Base-by-base conservation (phyloP, 2,113 vertebrate species). In the Tyto alba region DNA sequence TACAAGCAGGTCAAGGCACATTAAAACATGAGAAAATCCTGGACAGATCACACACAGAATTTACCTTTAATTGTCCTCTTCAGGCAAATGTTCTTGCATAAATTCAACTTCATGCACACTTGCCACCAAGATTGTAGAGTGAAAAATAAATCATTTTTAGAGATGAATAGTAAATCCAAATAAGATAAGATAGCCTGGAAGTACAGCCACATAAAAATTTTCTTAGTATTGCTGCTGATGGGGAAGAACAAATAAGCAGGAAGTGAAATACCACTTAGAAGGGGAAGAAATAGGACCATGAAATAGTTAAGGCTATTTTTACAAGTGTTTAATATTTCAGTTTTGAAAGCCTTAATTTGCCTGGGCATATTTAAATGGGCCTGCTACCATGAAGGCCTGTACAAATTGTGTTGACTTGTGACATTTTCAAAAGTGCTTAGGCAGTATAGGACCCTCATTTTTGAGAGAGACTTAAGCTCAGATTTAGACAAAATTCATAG, bases 41-140 rank as follows among this genome's bases (percentile, higher is more conserved):
- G 3, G 38, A 20, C 13, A 91, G 41, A 86, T 88, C 68, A 84
- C 29, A 71, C 27, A 21, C 2, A 0, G 41, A 89, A 92, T 87
- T 89, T 91, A 38, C 48, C 45, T 95, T 79, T 95, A 91, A 78
- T 93, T 91, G 53, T 91, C 38, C 38, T 95, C 89, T 97, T 86
- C 26, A 78, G 82, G 85, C 68, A 96, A 90, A 78, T 47, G 7
- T 64, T 80, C 71, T 82, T 80, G 73, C 71, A 78, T 91, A 90
- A 91, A 91, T 93, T 92, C 57, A 80, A 26, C 68, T 86, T 62
- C 21, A 68, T 83, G 26, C 11, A n/a, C 22, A 60, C 34, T 53
- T 84, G n/a, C 7, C 19, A 88, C 22, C 71, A 83, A 67, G 11
- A 76, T 43, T 62, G 12, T 30, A 53, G 38, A 89, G 43, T 63